These are phyloP conservation scores for Capreolus pygargus DNA, from an alignment of 2,113 vertebrate genomes.

Conservation along the genomic window DNA sequence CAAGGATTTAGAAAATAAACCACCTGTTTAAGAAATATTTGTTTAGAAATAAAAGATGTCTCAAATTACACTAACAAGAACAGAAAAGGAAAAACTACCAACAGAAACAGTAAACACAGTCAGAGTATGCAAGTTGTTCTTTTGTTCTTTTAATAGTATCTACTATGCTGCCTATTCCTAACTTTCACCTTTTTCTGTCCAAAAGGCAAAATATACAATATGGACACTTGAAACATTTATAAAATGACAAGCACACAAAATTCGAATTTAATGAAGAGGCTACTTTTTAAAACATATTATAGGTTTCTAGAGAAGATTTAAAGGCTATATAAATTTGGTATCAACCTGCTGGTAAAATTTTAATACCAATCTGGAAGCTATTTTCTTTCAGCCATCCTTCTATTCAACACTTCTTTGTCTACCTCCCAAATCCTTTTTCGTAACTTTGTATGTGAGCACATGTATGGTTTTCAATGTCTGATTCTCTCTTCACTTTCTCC, in stretches of 20 bases:
- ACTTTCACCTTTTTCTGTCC: not conserved
- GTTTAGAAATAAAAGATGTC: not conserved
- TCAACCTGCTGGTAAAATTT: not conserved
- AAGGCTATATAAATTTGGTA: not conserved
- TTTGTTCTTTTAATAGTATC: not conserved
- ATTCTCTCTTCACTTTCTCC: not conserved
- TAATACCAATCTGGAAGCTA: not conserved
- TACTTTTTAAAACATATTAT: not conserved
- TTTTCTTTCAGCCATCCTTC: not conserved
- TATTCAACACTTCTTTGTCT: not conserved
- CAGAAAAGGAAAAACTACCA: not conserved
- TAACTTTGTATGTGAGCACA: not conserved
- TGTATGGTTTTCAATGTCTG: not conserved
- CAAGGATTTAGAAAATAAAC: not conserved
- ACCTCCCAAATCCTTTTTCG: not conserved
- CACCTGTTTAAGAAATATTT: not conserved
- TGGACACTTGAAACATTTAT: not conserved
- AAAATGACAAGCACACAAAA: constrained; percentile 9
- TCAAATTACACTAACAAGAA: constrained; percentile 12
- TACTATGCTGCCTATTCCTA: not conserved
- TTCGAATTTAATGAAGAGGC: constrained; percentile 16
- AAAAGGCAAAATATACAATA: constrained; percentile 30
- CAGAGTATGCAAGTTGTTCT: not conserved
- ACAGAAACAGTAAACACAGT: not conserved
- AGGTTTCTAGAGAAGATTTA: not conserved